phyloP scores from a whole-genome alignment of 2,797 vertebrate species.

The Nannoperca obscura region DNA sequence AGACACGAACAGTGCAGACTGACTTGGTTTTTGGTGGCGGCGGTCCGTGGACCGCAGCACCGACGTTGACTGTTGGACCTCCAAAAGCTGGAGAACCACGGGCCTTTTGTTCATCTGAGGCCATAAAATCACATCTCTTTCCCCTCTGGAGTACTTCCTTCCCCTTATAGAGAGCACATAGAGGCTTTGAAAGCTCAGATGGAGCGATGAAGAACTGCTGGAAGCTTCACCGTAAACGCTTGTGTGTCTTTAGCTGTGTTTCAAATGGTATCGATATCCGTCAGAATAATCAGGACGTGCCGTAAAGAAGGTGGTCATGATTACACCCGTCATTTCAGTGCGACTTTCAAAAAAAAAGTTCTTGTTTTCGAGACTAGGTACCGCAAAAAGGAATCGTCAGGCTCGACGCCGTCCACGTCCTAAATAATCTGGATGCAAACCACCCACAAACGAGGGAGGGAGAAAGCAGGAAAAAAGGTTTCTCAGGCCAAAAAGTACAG shows the following conservation, averaged over 20 bases:
- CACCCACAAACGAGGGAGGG: background rate
- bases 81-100: slow-evolving; percentile 8
- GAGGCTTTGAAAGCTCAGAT: background rate
- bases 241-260: background rate
- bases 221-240: slow-evolving; percentile 6
- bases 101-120: slow-evolving; percentile 12
- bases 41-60: slow-evolving; percentile 19
- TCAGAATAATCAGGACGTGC: background rate
- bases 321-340: background rate
- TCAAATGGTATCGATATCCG: background rate
- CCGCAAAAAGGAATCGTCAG: background rate
- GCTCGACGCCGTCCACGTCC: background rate
- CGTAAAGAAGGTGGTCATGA: background rate
- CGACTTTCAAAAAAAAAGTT: background rate
- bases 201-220: slow-evolving; percentile 15
- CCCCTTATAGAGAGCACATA: background rate
- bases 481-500: background rate
- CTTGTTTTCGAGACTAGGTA: background rate
- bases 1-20: slow-evolving; percentile 25
- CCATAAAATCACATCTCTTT: background rate
- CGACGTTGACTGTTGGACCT: background rate
- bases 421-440: background rate
- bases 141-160: slow-evolving; percentile 15
- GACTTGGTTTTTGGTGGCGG: background rate
- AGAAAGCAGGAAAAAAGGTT: background rate